Conservation (phyloP, 2,113 vertebrate species). For the Rhizomys pruinosus region DNA sequence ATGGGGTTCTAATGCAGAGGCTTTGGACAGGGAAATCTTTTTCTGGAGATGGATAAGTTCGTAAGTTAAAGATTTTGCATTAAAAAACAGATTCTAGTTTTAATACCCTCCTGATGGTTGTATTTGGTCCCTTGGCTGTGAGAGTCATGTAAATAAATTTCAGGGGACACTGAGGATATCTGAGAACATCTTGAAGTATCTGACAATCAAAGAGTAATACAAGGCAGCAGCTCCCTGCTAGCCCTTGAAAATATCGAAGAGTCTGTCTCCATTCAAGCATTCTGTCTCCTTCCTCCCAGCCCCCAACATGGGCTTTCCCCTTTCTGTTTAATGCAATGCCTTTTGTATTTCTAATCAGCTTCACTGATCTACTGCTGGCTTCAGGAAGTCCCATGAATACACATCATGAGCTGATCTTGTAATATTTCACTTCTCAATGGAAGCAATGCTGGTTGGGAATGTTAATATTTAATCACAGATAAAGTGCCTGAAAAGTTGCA, state of each 20-base stretch:
- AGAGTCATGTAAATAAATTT: constrained; percentile 80
- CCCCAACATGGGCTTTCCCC: neutral
- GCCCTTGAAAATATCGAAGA: constrained; percentile 34
- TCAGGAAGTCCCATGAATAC: constrained; percentile 32
- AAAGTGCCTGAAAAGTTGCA: constrained; percentile 73
- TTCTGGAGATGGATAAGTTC: constrained; percentile 81
- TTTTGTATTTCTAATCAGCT: constrained; percentile 73
- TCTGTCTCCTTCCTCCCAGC: neutral
- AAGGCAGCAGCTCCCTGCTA: constrained; percentile 33
- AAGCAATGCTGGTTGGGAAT: constrained; percentile 66
- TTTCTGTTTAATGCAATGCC: neutral
- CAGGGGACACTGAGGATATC: constrained; percentile 64
- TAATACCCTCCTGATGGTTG: constrained; percentile 78
- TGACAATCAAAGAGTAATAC: constrained; percentile 70
- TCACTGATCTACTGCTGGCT: constrained; percentile 60
- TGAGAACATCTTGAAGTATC: constrained; percentile 71
- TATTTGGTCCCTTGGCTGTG: constrained; percentile 68
- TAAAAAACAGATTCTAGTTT: constrained; percentile 83
- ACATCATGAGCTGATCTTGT: constrained; percentile 50
- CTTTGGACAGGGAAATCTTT: constrained; percentile 71
- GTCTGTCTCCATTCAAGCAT: neutral
- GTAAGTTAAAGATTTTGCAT: constrained; percentile 83
- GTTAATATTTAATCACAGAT: constrained; percentile 82
- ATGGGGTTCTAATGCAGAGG: constrained; percentile 73
- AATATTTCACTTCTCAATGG: constrained; percentile 64